Evolutionary conservation across 2,797 vertebrate species (phyloP), one percentile per base, ranked within the genome.

Genomic region (Hybognathus amarus): DNA sequence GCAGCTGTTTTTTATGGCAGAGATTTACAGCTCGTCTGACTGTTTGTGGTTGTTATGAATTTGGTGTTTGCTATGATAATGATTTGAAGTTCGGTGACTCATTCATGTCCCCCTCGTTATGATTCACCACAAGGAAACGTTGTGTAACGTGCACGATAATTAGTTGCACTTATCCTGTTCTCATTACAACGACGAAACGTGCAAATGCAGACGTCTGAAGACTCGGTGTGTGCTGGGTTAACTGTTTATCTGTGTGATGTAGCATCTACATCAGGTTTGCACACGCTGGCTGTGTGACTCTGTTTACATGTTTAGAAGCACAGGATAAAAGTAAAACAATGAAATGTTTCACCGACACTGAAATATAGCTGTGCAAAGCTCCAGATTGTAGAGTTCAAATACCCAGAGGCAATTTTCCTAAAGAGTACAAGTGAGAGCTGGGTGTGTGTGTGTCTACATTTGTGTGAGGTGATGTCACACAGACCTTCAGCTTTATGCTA

Each of bases 21-120:
- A 81, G 45, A 81, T 81, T 74, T 81, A 81, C 30, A 15, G 74
- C 74, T 27, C 36, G 1, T 45, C 56, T 18, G 56, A 18, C 42
- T 73, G 68, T 9, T 71, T 6, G 15, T 64, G 79, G 79, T 52
- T 73, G 20, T 63, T 73, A 81, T 50, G 42, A 20, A 64, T 64
- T 67, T 24, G 33, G 61, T 67, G 71, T 82, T 74, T 82, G 61
- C 69, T 76, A 22, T 76, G 80, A 52, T 66, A 27, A 66, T 76
- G 80, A 82, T 82, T 76, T 66, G 33, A 67, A 76, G 59, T 76
- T 75, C 1, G 8, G 71, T 76, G 71, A 76, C 69, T 73, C 75
- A 63, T 67, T 79, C 59, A 66, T 82, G 42, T 82, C 40, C 59
- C 56, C 8, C 56, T 56, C 4, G 36, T 70, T 56, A 50, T 74